phyloP scores from a whole-genome alignment of 2,113 vertebrate species.

The Collichthys lucidus region DNA sequence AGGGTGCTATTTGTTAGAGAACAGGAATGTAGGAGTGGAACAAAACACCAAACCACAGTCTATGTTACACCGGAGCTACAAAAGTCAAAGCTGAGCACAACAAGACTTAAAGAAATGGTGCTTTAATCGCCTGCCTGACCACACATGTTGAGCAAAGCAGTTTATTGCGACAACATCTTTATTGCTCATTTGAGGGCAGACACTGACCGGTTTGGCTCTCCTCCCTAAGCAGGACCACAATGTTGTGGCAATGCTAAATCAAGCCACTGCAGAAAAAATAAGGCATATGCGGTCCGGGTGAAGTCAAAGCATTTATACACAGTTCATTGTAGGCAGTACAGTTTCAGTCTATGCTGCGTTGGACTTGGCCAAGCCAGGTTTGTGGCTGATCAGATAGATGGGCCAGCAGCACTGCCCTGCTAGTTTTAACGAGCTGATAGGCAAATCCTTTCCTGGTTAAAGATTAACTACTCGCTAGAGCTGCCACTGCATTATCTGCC shows the following conservation, averaged over 20 bases:
- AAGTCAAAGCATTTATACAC: not conserved
- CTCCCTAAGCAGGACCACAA: conserved; percentile 34
- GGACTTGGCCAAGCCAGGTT: conserved; percentile 51
- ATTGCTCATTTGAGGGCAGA: conserved; percentile 58
- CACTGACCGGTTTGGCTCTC: conserved; percentile 39
- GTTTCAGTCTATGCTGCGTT: conserved; percentile 13
- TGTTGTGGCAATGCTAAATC: conserved; percentile 28
- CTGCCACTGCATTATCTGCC: conserved; percentile 82
- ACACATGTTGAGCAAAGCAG: conserved; percentile 44
- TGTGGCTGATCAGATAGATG: conserved; percentile 76
- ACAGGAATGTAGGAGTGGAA: conserved; percentile 62
- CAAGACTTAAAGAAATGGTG: conserved; percentile 18
- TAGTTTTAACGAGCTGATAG: conserved; percentile 87
- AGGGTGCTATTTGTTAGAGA: conserved; percentile 34
- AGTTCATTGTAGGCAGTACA: conserved; percentile 6
- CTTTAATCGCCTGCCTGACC: conserved; percentile 28
- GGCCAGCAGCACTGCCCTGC: conserved; percentile 62
- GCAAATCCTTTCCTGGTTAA: conserved; percentile 87
- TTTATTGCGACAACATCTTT: conserved; percentile 60
- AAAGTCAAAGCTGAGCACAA: conserved; percentile 31
- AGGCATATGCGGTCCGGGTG: conserved; percentile 25
- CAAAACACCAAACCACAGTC: conserved; percentile 52
- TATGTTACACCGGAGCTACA: conserved; percentile 23
- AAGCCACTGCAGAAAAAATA: conserved; percentile 4
- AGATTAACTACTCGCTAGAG: conserved; percentile 82